Percentiles rank a stretch among this genome's conserved stretches.
phyloP scores from a whole-genome alignment of 2,888 invertebrate species.

The Nomada fucata region DNA sequence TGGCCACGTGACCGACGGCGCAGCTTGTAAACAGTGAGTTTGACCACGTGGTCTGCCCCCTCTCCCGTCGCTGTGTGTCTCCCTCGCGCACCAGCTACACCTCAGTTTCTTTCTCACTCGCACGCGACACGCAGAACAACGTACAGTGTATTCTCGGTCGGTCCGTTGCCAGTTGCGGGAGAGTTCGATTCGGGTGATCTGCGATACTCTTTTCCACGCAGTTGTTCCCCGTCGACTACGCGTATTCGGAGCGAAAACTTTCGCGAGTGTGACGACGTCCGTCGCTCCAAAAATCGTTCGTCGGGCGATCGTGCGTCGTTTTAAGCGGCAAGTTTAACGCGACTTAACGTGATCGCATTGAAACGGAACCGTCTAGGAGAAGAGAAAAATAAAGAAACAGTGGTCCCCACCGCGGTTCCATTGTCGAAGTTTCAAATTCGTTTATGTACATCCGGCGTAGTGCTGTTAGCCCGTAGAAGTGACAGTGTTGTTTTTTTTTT shows the following conservation, averaged over 20 bases:
- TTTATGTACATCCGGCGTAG: slow-evolving; percentile 1
- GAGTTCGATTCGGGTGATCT: slow-evolving; percentile 61
- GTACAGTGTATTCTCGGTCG: slow-evolving; percentile 67
- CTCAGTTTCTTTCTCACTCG: slow-evolving; percentile 39
- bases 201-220: slow-evolving; percentile 44
- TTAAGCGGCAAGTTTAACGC: neutral
- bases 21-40: slow-evolving; percentile 79
- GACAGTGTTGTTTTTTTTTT: slow-evolving; percentile 33
- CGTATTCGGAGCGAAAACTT: neutral
- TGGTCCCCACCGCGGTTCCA: neutral
- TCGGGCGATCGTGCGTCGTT: neutral
- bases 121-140: slow-evolving; percentile 59
- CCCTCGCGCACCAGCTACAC: slow-evolving; percentile 40
- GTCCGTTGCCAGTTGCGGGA: slow-evolving; percentile 62
- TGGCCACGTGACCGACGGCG: slow-evolving; percentile 80
- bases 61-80: slow-evolving; percentile 38
- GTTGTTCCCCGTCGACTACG: neutral
- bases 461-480: slow-evolving; percentile 25
- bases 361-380: too few species aligned
- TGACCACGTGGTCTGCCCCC: slow-evolving; percentile 80
- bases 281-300: neutral
- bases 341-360: neutral
- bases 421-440: slow-evolving; percentile 3
- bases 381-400: neutral
- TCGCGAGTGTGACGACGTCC: slow-evolving; percentile 19